A percentile compares a stretch with the other conserved stretches of the same genome.
These are phyloP conservation scores for Macrophya annulata DNA, from an alignment of 2,888 invertebrate species.

Conservation along the genomic window DNA sequence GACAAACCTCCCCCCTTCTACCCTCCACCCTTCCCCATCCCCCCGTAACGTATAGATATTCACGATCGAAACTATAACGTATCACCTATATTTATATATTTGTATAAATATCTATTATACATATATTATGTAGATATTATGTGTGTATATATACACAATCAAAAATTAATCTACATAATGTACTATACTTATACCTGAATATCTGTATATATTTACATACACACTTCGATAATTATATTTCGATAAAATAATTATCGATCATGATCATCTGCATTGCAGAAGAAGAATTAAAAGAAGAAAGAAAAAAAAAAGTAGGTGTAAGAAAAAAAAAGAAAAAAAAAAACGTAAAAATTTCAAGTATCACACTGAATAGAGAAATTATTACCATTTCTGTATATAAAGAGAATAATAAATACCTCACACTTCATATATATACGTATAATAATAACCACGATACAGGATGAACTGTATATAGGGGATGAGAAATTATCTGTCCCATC, in stretches of 20 bases:
- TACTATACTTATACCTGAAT: too few species aligned
- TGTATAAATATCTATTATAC: too few species aligned
- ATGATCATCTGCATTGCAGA: too few species aligned
- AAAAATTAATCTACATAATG: too few species aligned
- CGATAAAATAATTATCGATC: too few species aligned
- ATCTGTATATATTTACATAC: too few species aligned
- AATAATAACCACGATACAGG: not conserved
- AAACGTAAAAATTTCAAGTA: not conserved
- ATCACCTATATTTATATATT: too few species aligned
- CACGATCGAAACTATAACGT: not conserved
- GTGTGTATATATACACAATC: too few species aligned
- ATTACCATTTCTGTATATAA: not conserved
- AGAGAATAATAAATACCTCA: not conserved
- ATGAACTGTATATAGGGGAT: not conserved
- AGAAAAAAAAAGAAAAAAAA: not conserved
- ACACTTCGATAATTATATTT: too few species aligned
- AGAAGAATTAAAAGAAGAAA: not conserved
- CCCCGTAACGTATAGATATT: not conserved
- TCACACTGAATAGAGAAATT: not conserved
- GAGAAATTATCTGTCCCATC: not conserved
- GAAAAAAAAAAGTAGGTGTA: not conserved
- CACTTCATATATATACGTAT: not conserved
- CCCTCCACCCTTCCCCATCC: too few species aligned
- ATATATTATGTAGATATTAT: too few species aligned
- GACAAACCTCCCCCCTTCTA: conserved; percentile 21